Percentiles rank a stretch among this genome's conserved stretches.
phyloP scores from a whole-genome alignment of 2,888 invertebrate species.

The Disparrhopalites patrizii region DNA sequence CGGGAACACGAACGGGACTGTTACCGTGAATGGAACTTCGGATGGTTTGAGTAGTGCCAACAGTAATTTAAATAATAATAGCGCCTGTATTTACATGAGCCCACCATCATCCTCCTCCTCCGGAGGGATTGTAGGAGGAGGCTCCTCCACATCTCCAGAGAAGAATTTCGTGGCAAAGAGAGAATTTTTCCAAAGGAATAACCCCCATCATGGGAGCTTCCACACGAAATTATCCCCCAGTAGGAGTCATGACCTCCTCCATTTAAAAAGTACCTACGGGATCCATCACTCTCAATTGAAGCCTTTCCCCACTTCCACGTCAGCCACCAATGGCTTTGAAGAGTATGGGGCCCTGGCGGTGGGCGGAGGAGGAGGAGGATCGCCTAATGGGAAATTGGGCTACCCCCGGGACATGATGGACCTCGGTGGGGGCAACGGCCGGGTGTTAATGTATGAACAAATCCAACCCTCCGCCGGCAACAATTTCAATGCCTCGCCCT shows the following conservation, averaged over 20 bases:
- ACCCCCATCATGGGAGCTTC: slow-evolving; percentile 46
- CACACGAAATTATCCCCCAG: slow-evolving; percentile 45
- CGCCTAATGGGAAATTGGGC: neutral
- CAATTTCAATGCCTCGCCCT: slow-evolving; percentile 24
- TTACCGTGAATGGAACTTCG: slow-evolving; percentile 12
- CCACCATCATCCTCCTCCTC: neutral
- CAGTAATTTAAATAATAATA: neutral
- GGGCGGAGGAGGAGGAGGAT: neutral
- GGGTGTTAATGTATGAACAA: slow-evolving; percentile 13
- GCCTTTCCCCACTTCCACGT: slow-evolving; percentile 35
- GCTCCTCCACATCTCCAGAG: slow-evolving; percentile 29
- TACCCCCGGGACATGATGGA: no score
- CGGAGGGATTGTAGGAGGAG: neutral
- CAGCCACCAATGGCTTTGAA: slow-evolving; percentile 30
- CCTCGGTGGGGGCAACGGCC: no score
- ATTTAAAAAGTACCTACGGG: slow-evolving; percentile 45
- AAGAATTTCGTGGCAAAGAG: slow-evolving; percentile 39
- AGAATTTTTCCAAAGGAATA: slow-evolving; percentile 44
- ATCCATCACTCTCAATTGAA: slow-evolving; percentile 36
- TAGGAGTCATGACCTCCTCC: slow-evolving; percentile 45
- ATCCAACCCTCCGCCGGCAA: neutral
- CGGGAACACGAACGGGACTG: neutral
- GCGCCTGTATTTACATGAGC: slow-evolving; percentile 11
- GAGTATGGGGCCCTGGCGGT: slow-evolving; percentile 14
- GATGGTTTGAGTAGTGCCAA: slow-evolving; percentile 19